These are phyloP conservation scores for Podarcis raffonei DNA, from an alignment of 2,113 vertebrate genomes.

Conservation along the genomic window DNA sequence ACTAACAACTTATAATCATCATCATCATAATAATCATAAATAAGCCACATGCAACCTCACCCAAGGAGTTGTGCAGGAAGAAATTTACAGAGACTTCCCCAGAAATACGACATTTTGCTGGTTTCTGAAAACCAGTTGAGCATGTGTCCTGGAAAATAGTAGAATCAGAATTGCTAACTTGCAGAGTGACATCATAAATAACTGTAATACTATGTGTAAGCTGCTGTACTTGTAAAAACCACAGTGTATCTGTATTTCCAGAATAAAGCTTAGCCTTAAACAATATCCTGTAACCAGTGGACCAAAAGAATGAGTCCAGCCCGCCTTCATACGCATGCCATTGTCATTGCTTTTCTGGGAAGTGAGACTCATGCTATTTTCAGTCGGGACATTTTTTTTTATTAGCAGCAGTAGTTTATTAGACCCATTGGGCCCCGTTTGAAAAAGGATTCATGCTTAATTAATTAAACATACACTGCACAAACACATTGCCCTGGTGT, in stretches of 20 bases:
- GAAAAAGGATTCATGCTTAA: background rate
- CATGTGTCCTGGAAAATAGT: background rate
- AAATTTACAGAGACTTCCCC: background rate
- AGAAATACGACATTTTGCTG: background rate
- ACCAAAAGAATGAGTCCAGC: background rate
- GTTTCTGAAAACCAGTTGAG: background rate
- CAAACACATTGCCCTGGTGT: background rate
- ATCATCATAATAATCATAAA: no score
- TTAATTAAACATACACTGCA: no score
- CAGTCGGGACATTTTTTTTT: background rate
- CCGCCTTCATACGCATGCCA: background rate
- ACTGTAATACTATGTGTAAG: background rate
- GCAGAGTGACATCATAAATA: no score
- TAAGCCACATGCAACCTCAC: background rate
- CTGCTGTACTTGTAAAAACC: background rate
- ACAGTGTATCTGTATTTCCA: background rate
- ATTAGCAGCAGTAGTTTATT: background rate
- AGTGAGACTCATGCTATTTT: background rate
- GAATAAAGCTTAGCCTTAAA: background rate
- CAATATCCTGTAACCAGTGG: background rate
- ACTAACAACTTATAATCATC: no score
- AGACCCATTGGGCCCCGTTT: background rate
- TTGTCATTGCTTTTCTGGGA: background rate
- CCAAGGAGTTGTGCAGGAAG: background rate
- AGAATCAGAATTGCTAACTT: slow-evolving; percentile 5